Conservation (phyloP, 2,113 vertebrate genomes). For the Aldabrachelys gigantea region DNA sequence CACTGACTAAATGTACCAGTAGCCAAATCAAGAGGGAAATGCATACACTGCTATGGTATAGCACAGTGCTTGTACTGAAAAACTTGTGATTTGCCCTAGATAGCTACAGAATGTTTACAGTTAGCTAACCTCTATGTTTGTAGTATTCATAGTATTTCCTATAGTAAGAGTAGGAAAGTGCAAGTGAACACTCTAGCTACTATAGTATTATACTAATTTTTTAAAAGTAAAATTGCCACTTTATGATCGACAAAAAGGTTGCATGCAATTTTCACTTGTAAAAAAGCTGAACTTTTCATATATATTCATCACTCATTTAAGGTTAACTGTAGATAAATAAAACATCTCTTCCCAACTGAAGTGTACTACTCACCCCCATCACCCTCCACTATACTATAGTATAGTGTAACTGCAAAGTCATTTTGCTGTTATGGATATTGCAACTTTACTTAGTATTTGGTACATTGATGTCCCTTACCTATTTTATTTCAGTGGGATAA, state of each 20-base stretch:
- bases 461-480: background rate
- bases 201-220: background rate
- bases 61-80: background rate
- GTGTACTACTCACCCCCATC: background rate
- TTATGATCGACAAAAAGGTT: background rate
- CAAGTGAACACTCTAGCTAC: background rate
- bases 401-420: background rate
- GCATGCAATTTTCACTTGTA: background rate
- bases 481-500: background rate
- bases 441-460: background rate
- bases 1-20: background rate
- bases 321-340: background rate
- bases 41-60: fast-evolving
- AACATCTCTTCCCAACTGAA: background rate
- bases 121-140: conserved; percentile 20
- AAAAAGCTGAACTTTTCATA: background rate
- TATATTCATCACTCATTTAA: background rate
- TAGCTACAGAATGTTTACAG: background rate
- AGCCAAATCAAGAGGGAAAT: background rate
- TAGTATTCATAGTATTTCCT: background rate
- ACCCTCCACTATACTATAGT: background rate
- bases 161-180: background rate
- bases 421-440: background rate
- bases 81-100: background rate
- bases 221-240: background rate